A percentile compares a stretch with the other conserved stretches of the same genome.
Conservation (phyloP, 2,888 invertebrate species). For the Matsumyia berberina region DNA sequence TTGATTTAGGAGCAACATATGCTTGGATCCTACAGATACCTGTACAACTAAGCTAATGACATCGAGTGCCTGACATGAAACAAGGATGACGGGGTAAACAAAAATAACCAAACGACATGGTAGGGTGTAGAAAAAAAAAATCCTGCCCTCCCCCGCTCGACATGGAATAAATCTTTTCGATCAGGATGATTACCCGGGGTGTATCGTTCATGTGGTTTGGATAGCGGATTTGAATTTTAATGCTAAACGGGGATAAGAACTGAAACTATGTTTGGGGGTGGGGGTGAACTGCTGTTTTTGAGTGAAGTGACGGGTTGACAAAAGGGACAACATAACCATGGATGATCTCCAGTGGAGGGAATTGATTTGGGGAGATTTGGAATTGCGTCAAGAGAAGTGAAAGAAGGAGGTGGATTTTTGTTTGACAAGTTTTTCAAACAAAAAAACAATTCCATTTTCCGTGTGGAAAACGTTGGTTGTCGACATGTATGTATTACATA, state of each 20-base stretch:
- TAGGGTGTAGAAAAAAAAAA: conserved; percentile 27
- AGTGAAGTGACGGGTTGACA: too few relatives aligned
- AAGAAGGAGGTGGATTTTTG: too few relatives aligned
- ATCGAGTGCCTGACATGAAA: conserved; percentile 29
- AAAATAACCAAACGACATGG: conserved; percentile 31
- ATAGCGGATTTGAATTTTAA: conserved; percentile 52
- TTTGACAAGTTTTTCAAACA: too few relatives aligned
- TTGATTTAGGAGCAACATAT: conserved; percentile 69
- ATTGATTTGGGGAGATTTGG: too few relatives aligned
- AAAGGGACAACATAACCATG: too few relatives aligned
- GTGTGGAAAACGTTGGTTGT: too few relatives aligned
- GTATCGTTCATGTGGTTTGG: conserved; percentile 8
- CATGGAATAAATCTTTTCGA: conserved; percentile 62
- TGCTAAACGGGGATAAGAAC: conserved; percentile 16
- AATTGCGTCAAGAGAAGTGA: too few relatives aligned
- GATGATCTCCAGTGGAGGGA: too few relatives aligned
- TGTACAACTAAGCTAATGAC: conserved; percentile 36
- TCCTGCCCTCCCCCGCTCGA: conserved; percentile 38
- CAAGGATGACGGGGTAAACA: conserved; percentile 39
- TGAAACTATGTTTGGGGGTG: neutral
- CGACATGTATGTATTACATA: too few relatives aligned
- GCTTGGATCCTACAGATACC: conserved; percentile 1
- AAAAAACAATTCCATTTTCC: too few relatives aligned
- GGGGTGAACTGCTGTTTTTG: too few relatives aligned
- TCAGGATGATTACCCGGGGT: conserved; percentile 47